Conservation (phyloP, 2,113 vertebrate genomes). For the Petrocephalus zakoni region DNA sequence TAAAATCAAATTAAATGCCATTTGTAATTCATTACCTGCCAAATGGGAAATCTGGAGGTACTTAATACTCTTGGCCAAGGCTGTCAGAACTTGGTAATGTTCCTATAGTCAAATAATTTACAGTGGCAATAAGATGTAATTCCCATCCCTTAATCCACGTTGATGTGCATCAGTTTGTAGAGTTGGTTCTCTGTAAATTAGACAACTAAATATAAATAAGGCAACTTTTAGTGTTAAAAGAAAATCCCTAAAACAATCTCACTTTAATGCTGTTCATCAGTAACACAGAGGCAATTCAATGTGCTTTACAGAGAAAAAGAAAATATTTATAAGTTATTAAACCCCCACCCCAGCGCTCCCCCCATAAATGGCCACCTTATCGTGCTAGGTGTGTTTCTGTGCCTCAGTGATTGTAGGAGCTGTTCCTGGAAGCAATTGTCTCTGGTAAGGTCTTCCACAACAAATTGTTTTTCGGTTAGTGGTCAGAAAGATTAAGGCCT, state of each 20-base stretch:
- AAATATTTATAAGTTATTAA: background rate
- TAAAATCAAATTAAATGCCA: background rate
- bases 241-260: background rate
- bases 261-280: background rate
- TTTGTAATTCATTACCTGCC: constrained; percentile 1
- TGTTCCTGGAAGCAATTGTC: background rate
- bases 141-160: background rate
- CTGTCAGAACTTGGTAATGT: constrained; percentile 8
- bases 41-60: constrained; percentile 1
- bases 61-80: constrained; percentile 10
- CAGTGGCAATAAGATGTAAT: background rate
- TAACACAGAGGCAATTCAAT: background rate
- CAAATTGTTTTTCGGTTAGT: background rate
- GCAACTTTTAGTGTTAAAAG: background rate
- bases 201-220: background rate
- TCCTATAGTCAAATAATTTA: background rate
- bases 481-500: background rate
- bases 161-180: background rate
- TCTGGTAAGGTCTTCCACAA: background rate
- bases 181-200: background rate
- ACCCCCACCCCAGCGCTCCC: too few species aligned
- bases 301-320: background rate
- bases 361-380: background rate
- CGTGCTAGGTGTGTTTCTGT: background rate
- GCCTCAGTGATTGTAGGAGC: background rate